A percentile compares a stretch with the other conserved stretches of the same genome.
These are phyloP conservation scores for Acanthurus tractus DNA, from an alignment of 2,797 vertebrate genomes.

Conservation along the genomic window DNA sequence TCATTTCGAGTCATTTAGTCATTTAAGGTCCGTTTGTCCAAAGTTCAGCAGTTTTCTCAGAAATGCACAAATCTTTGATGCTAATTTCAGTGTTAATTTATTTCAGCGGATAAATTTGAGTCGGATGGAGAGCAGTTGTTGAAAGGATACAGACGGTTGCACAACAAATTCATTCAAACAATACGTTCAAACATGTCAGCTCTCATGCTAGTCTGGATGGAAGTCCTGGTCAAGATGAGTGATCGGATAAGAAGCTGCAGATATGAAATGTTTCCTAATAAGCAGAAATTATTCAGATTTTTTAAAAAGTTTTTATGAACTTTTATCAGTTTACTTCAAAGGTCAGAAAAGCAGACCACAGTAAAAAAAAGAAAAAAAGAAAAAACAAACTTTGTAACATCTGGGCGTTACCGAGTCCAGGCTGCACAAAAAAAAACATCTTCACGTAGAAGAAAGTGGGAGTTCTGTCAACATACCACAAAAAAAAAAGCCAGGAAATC, in stretches of 20 bases:
- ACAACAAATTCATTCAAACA: slow-evolving; percentile 34
- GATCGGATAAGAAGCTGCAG: slow-evolving; percentile 18
- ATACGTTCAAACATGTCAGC: slow-evolving; percentile 20
- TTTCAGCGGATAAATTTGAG: slow-evolving; percentile 36
- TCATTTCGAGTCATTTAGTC: background rate
- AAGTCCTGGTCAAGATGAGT: slow-evolving; percentile 2
- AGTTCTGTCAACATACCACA: slow-evolving; percentile 34
- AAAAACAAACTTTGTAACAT: background rate
- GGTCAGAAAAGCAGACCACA: background rate
- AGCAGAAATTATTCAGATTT: no score
- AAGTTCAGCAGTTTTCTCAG: background rate
- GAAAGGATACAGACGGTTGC: slow-evolving; percentile 15
- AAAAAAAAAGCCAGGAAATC: slow-evolving; percentile 2
- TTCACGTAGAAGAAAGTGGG: slow-evolving; percentile 33
- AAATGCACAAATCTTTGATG: background rate
- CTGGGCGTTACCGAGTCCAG: background rate
- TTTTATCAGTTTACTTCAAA: slow-evolving; percentile 6
- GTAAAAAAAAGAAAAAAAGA: slow-evolving; percentile 14
- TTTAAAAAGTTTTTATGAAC: background rate
- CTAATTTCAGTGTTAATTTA: slow-evolving; percentile 33
- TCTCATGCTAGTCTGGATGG: slow-evolving; percentile 9
- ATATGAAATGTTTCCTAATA: background rate
- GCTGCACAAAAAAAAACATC: background rate
- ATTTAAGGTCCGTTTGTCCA: background rate
- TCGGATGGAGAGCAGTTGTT: slow-evolving; percentile 7